Evolutionary conservation across 2,113 vertebrate genomes (phyloP), one percentile per base, ranked within the genome.

Genomic region (Willisornis vidua): DNA sequence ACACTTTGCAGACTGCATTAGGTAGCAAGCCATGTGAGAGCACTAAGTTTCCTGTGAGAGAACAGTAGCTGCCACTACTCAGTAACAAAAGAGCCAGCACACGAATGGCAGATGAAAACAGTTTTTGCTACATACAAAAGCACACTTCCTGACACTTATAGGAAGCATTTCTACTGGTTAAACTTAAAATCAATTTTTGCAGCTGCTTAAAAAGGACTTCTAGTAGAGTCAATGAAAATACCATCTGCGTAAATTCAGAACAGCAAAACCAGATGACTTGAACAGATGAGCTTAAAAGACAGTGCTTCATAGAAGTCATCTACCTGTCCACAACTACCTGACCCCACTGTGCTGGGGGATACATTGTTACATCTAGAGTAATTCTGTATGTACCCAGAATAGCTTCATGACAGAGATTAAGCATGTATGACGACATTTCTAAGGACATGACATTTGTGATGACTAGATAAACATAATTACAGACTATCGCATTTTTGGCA

Each of bases 141-240:
- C 39, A 61, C 6, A 0, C 55, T 85, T 85, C 79, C 74, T 55
- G 66, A 86, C 81, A 66, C 52, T 46, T 77, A 83, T 1, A 92
- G 48, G 58, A 83, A 88, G 19, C 19, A 28, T 49, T 86, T 85
- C 61, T 82, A 72, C 48, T 57, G 24, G 29, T 89, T 79, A 85
- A 87, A 87, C 37, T 83, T 73, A 43, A 87, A 76, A 94, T 68
- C 41, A 22, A 14, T 73, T 90, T 84, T 41, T 80, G 48, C 81
- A 87, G 58, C 61, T 68, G 39, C 65, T 91, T 43, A 52, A 86
- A 67, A 4, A 31, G 55, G 28, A 57, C 9, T 57, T 63, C 79
- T 73, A 58, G 52, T 8, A 70, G 33, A 96, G 41, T 71, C 39
- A 74, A 54, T 58, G 58, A 79, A 73, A 90, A 75, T 9, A 39